Evolutionary conservation across 2,888 invertebrate species (phyloP).

Genomic region (Cephus runcator): DNA sequence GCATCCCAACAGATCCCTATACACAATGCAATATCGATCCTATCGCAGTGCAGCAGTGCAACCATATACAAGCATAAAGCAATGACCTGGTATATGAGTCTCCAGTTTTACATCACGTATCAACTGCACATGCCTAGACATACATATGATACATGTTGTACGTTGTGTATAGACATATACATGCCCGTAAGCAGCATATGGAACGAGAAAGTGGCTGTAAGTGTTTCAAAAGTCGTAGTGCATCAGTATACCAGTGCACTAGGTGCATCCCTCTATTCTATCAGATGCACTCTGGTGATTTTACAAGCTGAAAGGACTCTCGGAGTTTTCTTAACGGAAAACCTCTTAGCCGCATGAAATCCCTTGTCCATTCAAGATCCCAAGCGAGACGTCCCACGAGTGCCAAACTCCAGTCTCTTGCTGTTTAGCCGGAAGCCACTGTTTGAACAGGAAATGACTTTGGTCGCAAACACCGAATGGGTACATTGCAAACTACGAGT

Average conservation of each 20-base stretch:
- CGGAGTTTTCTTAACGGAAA: not conserved
- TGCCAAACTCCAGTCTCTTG: conserved; percentile 8
- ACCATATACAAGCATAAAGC: not conserved
- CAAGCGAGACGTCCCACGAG: conserved; percentile 7
- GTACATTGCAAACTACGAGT: not conserved
- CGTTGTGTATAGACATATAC: not conserved
- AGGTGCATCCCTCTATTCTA: not conserved
- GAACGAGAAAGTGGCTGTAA: conserved; percentile 6
- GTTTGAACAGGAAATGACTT: conserved; percentile 40
- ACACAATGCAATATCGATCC: not conserved
- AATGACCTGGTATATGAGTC: not conserved
- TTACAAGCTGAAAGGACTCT: not conserved
- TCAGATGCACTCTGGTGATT: not conserved
- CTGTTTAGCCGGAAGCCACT: conserved; percentile 23
- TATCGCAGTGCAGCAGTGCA: not conserved
- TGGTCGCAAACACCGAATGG: conserved; percentile 25
- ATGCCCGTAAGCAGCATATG: conserved; percentile 23
- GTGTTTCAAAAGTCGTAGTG: not conserved
- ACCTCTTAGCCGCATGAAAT: conserved; percentile 6
- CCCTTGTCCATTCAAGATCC: not conserved
- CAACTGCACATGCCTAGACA: not conserved
- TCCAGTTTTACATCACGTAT: not conserved
- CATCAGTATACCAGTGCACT: not conserved
- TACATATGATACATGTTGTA: no score
- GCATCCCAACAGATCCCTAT: not conserved